phyloP scores from a whole-genome alignment of 2,888 invertebrate species.

The Xestia xanthographa region DNA sequence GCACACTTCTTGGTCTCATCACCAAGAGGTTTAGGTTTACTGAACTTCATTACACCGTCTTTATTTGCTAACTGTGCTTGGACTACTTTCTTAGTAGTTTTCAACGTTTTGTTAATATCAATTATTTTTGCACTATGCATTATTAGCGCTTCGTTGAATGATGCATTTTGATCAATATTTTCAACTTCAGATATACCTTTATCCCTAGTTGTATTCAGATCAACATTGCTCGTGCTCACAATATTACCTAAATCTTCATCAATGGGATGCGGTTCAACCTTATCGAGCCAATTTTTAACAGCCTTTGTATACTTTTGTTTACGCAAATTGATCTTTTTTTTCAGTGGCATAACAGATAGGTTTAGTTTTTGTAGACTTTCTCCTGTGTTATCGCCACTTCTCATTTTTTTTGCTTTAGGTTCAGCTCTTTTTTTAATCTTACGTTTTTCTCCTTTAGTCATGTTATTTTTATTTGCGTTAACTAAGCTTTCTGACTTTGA shows the following conservation, averaged over 20 bases:
- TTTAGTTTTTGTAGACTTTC: not conserved
- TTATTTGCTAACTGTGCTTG: constrained; percentile 83
- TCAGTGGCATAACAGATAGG: constrained; percentile 4
- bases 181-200: not conserved
- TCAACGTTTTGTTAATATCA: constrained; percentile 47
- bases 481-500: constrained; percentile 3
- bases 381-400: not conserved
- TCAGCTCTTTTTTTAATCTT: constrained; percentile 24
- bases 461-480: not conserved
- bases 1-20: constrained; percentile 3
- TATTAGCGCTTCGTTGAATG: not conserved
- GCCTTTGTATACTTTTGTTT: constrained; percentile 80
- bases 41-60: constrained; percentile 84
- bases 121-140: constrained; percentile 21
- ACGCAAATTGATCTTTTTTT: constrained; percentile 63
- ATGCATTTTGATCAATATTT: constrained; percentile 17
- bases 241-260: constrained; percentile 45
- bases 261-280: constrained; percentile 67
- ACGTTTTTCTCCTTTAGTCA: constrained; percentile 29
- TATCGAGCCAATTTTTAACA: constrained; percentile 82
- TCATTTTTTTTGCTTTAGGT: constrained; percentile 34
- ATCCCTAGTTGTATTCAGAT: not conserved
- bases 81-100: constrained; percentile 72
- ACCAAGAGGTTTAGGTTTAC: constrained; percentile 71
- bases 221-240: not conserved